Evolutionary conservation across 2,797 vertebrate genomes (phyloP).

Genomic region (Myotis planiceps): DNA sequence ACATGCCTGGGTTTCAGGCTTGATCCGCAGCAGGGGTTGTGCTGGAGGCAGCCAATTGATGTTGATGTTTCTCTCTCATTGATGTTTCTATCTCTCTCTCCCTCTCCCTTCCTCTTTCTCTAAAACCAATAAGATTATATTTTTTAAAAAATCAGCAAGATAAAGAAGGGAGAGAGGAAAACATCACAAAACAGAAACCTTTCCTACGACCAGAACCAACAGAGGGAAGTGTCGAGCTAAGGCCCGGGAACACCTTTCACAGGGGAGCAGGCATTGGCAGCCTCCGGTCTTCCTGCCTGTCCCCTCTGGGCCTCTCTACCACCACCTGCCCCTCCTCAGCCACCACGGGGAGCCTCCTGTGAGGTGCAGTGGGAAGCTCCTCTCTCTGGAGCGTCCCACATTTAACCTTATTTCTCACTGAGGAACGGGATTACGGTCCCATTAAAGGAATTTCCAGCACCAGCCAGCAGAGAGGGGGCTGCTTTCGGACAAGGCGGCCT

Average conservation of each 20-base stretch:
- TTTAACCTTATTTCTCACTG: neutral
- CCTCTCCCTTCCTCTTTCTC: too few relatives aligned
- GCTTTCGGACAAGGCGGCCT: neutral
- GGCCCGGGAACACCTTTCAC: neutral
- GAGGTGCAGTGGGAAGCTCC: neutral
- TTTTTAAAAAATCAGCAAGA: too few relatives aligned
- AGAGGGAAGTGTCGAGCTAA: neutral
- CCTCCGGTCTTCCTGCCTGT: neutral
- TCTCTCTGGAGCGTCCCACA: neutral
- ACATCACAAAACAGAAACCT: neutral
- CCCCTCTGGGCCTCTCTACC: neutral
- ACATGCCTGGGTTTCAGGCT: too few relatives aligned
- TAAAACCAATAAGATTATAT: too few relatives aligned
- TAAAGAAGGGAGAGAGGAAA: neutral
- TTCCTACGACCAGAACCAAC: neutral
- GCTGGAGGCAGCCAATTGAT: too few relatives aligned
- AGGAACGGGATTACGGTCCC: neutral
- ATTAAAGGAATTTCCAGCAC: neutral
- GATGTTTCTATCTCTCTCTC: too few relatives aligned
- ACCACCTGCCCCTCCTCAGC: too few relatives aligned
- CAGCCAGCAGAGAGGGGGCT: neutral
- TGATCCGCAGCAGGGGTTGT: too few relatives aligned
- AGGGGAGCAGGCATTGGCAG: rapidly evolving
- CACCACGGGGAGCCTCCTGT: rapidly evolving
- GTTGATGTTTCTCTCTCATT: too few relatives aligned